Conservation (phyloP, 2,797 vertebrate genomes). For the Microctenopoma stevenorrisi region DNA sequence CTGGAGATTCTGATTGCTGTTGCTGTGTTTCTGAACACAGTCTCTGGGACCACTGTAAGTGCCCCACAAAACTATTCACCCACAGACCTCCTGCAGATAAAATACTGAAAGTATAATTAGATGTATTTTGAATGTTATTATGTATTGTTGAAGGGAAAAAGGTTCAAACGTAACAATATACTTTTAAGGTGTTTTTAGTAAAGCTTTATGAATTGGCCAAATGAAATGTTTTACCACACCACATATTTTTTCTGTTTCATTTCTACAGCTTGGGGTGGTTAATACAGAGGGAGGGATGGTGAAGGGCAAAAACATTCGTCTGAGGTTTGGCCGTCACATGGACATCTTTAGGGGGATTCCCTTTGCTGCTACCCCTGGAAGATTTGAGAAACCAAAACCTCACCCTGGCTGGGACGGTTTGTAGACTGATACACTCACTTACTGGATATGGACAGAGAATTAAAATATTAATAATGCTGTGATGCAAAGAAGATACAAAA, state of each 20-base stretch:
- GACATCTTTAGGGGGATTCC: slow-evolving; percentile 94
- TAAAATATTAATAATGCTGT: neutral
- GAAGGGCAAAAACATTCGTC: slow-evolving; percentile 83
- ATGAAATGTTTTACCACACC: no score
- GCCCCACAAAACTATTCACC: neutral
- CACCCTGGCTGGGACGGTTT: slow-evolving; percentile 94
- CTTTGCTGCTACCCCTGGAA: slow-evolving; percentile 86
- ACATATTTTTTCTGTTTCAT: neutral
- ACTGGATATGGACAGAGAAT: neutral
- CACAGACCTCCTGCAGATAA: neutral
- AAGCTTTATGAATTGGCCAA: neutral
- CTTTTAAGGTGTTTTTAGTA: no score
- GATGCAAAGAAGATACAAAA: no score
- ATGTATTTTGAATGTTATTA: neutral
- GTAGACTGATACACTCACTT: slow-evolving; percentile 27
- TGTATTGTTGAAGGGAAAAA: neutral
- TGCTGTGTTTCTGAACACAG: slow-evolving; percentile 53
- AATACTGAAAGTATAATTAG: neutral
- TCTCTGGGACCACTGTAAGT: slow-evolving; percentile 70
- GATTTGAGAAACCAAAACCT: slow-evolving; percentile 86
- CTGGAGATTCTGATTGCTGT: slow-evolving; percentile 58
- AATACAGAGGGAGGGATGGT: slow-evolving; percentile 92
- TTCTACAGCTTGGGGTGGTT: slow-evolving; percentile 87
- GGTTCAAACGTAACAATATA: neutral
- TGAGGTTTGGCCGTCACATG: slow-evolving; percentile 76